A percentile compares a stretch with the other conserved stretches of the same genome.
phyloP scores from a whole-genome alignment of 2,888 invertebrate genomes.

The Mycalesis mineus region DNA sequence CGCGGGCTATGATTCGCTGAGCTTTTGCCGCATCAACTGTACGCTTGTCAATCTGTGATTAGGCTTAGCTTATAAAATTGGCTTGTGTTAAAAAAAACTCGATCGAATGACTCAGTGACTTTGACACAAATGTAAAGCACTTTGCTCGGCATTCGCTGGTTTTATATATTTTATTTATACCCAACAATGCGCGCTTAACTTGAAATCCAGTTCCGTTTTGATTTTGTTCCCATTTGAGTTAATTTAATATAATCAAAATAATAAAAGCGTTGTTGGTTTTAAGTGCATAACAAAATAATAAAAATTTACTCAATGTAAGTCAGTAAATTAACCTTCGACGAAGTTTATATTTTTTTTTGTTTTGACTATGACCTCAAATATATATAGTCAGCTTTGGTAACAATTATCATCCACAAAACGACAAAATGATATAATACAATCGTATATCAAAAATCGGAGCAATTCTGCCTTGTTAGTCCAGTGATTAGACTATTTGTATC shows the following conservation, averaged over 20 bases:
- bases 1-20: too few species aligned
- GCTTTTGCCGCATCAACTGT: not conserved
- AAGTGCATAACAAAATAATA: not conserved
- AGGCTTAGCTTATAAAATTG: not conserved
- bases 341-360: not conserved
- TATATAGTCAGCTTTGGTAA: too few species aligned
- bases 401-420: too few species aligned
- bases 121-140: constrained; percentile 31
- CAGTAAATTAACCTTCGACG: constrained; percentile 5
- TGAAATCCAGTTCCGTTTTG: constrained; percentile 14
- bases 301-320: constrained; percentile 1
- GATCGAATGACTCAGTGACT: constrained; percentile 30
- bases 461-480: too few species aligned
- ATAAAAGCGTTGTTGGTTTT: not conserved
- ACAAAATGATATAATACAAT: too few species aligned
- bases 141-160: constrained; percentile 15
- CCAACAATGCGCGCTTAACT: constrained; percentile 9
- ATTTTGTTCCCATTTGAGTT: not conserved
- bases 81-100: constrained; percentile 16
- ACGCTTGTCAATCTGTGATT: not conserved
- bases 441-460: too few species aligned
- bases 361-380: not conserved
- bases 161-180: constrained; percentile 25
- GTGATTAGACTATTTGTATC: too few species aligned
- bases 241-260: not conserved